These are phyloP conservation scores for Siphlonurus alternatus DNA, from an alignment of 2,888 invertebrate genomes.

Conservation along the genomic window DNA sequence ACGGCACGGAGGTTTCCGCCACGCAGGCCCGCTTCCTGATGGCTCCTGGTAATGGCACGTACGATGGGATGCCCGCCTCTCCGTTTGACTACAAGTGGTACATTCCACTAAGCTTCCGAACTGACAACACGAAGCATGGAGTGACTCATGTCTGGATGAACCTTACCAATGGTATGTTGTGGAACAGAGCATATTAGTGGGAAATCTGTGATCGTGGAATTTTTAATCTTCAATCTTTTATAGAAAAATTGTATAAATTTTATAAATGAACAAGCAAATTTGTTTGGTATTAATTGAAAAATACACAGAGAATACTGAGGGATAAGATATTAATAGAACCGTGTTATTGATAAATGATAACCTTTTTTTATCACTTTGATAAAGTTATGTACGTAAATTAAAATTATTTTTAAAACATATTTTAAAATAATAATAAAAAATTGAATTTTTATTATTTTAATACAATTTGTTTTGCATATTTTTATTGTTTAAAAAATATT, in stretches of 20 bases:
- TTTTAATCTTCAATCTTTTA: not conserved
- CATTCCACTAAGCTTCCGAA: slow-evolving; percentile 59
- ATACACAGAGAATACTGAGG: slow-evolving; percentile 8
- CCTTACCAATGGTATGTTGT: slow-evolving; percentile 59
- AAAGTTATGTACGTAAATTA: too few relatives aligned
- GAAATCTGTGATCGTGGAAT: not conserved
- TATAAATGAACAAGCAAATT: not conserved
- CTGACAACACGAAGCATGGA: slow-evolving; percentile 40
- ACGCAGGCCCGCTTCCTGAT: slow-evolving; percentile 28
- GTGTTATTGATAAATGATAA: too few relatives aligned
- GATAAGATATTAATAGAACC: too few relatives aligned
- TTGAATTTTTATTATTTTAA: too few relatives aligned
- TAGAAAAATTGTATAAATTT: not conserved
- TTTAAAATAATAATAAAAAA: too few relatives aligned
- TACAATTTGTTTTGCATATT: too few relatives aligned
- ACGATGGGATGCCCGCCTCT: slow-evolving; percentile 24
- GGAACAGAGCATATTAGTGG: slow-evolving; percentile 19
- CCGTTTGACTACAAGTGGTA: slow-evolving; percentile 52
- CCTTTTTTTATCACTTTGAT: too few relatives aligned
- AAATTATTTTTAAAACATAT: too few relatives aligned
- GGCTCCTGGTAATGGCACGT: slow-evolving; percentile 4
- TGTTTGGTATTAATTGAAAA: slow-evolving; percentile 5
- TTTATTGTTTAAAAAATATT: too few relatives aligned
- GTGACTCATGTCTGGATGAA: slow-evolving; percentile 60
- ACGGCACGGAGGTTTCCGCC: slow-evolving; percentile 39